These are phyloP conservation scores for Sclerodermus sp. DNA, from an alignment of 2,888 invertebrate genomes.

Conservation along the genomic window DNA sequence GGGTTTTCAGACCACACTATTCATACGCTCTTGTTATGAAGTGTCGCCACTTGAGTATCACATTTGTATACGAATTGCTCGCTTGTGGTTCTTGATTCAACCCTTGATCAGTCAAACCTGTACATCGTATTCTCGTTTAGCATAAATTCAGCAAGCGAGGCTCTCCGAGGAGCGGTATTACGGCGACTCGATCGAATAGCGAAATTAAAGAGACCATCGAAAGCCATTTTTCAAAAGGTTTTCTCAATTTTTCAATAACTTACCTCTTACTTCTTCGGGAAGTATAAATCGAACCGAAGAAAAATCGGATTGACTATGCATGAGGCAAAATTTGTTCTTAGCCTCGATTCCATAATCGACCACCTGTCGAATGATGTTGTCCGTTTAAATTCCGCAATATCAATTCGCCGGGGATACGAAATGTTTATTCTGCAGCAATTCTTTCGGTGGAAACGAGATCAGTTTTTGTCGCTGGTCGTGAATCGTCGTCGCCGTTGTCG, in stretches of 20 bases:
- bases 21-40: constrained; percentile 42
- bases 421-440: constrained; percentile 26
- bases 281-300: not conserved
- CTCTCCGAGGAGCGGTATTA: not conserved
- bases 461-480: constrained; percentile 24
- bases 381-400: constrained; percentile 26
- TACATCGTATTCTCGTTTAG: constrained; percentile 43
- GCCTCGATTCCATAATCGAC: constrained; percentile 19
- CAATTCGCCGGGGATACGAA: constrained; percentile 15
- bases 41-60: constrained; percentile 46
- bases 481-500: constrained; percentile 6
- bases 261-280: no score
- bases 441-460: constrained; percentile 11
- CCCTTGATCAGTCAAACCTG: constrained; percentile 13
- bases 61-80: constrained; percentile 53
- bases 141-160: constrained; percentile 4
- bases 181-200: no score
- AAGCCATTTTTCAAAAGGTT: no score
- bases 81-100: constrained; percentile 35
- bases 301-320: constrained; percentile 9
- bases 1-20: constrained; percentile 40
- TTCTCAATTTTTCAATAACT: no score
- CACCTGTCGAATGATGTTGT: constrained; percentile 34
- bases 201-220: no score
- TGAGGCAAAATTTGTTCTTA: constrained; percentile 28